Base-by-base conservation (phyloP, 2,888 invertebrate species). In the Thereva unica region DNA sequence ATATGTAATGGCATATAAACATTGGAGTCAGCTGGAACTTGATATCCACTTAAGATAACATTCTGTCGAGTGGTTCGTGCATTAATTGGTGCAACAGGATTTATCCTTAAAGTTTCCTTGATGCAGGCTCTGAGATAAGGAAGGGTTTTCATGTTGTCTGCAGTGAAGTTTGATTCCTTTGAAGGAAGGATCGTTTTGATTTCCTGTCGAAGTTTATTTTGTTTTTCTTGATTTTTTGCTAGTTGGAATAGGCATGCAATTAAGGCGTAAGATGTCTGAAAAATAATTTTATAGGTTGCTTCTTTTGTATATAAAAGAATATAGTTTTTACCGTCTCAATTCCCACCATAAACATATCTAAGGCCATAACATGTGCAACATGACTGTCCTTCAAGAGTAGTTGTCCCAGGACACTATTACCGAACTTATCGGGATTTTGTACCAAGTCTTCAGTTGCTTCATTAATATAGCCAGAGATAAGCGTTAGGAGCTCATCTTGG, bases 1-100 rank as follows among this genome's bases (percentile, higher is more conserved):
- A 85, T 83, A 72, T 87, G 86, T 85, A 86, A 87, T 68, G 89
- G 89, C 75, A 92, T 87, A 67, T 91, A 83, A 1, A 91, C 85
- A 76, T 90, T 88, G 0, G 89, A 85, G 89, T 82, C 82, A 77
- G 83, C 82, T 0, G 88, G 87, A 6, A 74, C 34, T 59, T 78
- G 78, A 74, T 89, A 91, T 4, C 87, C 89, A 54, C 84, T 81
- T 1, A 91, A 73, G 10, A 85, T 83, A 41, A 86, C 82, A 70
- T 89, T 86, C 56, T 83, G 82, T 0, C 79, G 78, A 52, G 84
- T 80, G 67, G 79, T 76, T 71, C 88, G 82, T 4, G 84, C 73
- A 71, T 85, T 87, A 0, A 85, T 88, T 4, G 84, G 78, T 0
- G 84, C 83, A 0, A 88, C 83, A 0, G 88, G 87, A 74, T 84